Evolutionary conservation across 2,797 vertebrate genomes (phyloP).

Genomic region (Gila robusta): DNA sequence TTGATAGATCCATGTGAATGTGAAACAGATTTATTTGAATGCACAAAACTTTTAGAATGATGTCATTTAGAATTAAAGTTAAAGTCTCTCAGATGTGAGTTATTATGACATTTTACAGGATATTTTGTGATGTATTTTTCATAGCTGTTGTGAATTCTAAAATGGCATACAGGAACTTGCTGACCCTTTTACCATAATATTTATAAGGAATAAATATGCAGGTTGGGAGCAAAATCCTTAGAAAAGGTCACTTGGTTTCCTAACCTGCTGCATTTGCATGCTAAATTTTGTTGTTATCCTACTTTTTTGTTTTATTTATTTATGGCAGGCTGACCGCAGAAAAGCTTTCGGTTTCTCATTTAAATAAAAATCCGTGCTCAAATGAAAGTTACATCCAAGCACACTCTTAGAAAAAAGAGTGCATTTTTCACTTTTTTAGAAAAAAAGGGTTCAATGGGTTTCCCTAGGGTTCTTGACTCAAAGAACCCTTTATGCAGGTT

Average conservation of each 20-base stretch:
- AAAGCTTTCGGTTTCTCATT: background rate
- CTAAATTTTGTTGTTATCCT: background rate
- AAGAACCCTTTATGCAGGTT: background rate
- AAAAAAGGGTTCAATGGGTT: background rate
- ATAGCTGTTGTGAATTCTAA: background rate
- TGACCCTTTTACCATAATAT: conserved; percentile 1
- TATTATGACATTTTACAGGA: background rate
- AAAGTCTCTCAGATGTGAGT: background rate
- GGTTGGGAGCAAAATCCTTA: background rate
- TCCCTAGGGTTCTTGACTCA: background rate
- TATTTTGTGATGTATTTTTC: background rate
- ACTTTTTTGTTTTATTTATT: background rate
- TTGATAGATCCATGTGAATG: conserved; percentile 35
- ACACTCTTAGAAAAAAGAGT: too few relatives aligned
- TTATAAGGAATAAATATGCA: conserved; percentile 32
- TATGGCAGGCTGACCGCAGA: background rate
- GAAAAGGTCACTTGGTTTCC: conserved; percentile 31
- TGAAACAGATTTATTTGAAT: conserved; percentile 9
- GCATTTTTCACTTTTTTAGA: background rate
- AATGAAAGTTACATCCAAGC: background rate
- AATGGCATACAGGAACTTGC: background rate
- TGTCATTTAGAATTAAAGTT: background rate
- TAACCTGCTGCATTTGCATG: background rate
- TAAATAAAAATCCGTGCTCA: background rate
- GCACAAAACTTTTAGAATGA: conserved; percentile 6